phyloP scores from a whole-genome alignment of 2,797 vertebrate genomes.

The Podargus strigoides region DNA sequence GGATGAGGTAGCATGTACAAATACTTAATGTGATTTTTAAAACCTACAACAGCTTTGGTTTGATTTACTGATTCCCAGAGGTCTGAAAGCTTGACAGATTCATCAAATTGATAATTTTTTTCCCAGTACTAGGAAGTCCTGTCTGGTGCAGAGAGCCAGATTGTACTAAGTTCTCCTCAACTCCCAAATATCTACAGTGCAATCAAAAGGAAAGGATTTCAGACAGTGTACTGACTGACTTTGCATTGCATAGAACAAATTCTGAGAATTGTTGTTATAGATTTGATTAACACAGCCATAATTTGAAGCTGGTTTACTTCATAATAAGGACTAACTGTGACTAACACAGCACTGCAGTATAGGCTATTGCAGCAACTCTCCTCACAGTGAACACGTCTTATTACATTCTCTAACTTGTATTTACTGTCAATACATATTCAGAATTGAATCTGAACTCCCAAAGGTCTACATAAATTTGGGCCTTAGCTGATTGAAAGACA shows the following conservation, averaged over 20 bases:
- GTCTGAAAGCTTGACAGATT: background rate
- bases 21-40: background rate
- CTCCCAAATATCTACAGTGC: background rate
- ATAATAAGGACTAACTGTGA: background rate
- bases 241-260: background rate
- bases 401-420: background rate
- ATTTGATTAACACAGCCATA: background rate
- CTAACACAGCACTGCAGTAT: fast-evolving
- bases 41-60: background rate
- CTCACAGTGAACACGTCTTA: background rate
- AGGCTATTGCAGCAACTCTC: background rate
- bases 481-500: background rate
- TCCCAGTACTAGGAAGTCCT: background rate
- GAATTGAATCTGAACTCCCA: background rate
- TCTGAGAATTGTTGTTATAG: background rate
- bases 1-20: background rate
- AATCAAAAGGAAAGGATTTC: background rate
- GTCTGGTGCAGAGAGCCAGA: background rate
- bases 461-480: background rate
- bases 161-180: background rate
- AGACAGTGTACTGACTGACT: background rate
- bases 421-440: background rate
- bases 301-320: background rate
- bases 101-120: background rate
- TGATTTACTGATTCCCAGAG: background rate